Percentiles rank a stretch among this genome's conserved stretches.
Conservation (phyloP, 2,113 vertebrate species). For the zebrafish (Danio rerio) region GRCz12tu NC_133196.1:27213001-27213500, state of each 20-base stretch:
- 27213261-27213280: too few species aligned
- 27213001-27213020: too few species aligned
- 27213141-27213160: not conserved
- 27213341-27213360: not conserved
- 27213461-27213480: conserved; percentile 48
- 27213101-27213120: not conserved
- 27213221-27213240: not conserved
- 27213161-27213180: not conserved
- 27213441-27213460: not conserved
- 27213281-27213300: not conserved
- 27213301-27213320: not conserved
- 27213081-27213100: not conserved
- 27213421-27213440: conserved; percentile 25
- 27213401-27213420: not conserved
- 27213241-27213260: too few species aligned
- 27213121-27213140: not conserved
- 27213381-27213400: not conserved
- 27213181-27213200: not conserved
- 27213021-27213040: too few species aligned
- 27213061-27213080: not conserved
- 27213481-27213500: conserved; percentile 35
- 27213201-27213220: not conserved
- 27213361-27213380: not conserved
- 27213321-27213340: not conserved
- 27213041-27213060: not conserved